phyloP scores from a whole-genome alignment of 2,888 invertebrate species.

The Drosophila neotestacea region DNA sequence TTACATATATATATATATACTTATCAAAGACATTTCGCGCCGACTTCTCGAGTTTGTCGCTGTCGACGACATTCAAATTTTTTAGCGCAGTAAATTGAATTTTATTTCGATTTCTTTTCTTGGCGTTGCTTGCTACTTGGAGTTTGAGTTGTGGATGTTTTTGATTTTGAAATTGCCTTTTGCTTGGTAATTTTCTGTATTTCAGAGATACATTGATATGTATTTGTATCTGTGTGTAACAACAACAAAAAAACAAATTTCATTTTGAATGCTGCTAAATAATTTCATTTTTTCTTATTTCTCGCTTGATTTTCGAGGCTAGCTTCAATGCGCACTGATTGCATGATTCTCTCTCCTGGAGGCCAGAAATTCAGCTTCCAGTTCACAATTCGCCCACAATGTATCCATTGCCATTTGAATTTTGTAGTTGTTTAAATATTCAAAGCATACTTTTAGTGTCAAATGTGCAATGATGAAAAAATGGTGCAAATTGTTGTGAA shows the following conservation, averaged over 20 bases:
- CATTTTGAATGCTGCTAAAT: slow-evolving; percentile 75
- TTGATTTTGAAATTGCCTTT: slow-evolving; percentile 66
- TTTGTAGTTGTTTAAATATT: slow-evolving; percentile 61
- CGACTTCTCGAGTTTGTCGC: slow-evolving; percentile 38
- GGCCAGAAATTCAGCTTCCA: slow-evolving; percentile 15
- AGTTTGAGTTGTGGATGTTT: slow-evolving; percentile 20
- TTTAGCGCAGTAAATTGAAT: slow-evolving; percentile 72
- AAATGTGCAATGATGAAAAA: slow-evolving; percentile 44
- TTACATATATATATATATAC: slow-evolving; percentile 22
- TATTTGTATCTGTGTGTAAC: slow-evolving; percentile 15
- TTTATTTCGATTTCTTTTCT: slow-evolving; percentile 71
- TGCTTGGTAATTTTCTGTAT: slow-evolving; percentile 64
- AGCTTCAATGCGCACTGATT: slow-evolving; percentile 68
- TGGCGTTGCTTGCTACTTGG: slow-evolving; percentile 6
- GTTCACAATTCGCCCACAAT: slow-evolving; percentile 16
- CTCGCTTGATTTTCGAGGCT: slow-evolving; percentile 61
- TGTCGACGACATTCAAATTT: slow-evolving; percentile 66
- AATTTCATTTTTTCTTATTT: slow-evolving; percentile 62
- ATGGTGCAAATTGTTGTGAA: slow-evolving; percentile 24
- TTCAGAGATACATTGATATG: slow-evolving; percentile 36
- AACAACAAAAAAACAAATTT: slow-evolving; percentile 47
- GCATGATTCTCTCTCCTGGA: slow-evolving; percentile 28
- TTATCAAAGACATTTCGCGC: slow-evolving; percentile 59
- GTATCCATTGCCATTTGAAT: slow-evolving; percentile 34
- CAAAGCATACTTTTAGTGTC: slow-evolving; percentile 59